Base-by-base conservation (phyloP, 2,888 invertebrate genomes). In the Apodemia zela region DNA sequence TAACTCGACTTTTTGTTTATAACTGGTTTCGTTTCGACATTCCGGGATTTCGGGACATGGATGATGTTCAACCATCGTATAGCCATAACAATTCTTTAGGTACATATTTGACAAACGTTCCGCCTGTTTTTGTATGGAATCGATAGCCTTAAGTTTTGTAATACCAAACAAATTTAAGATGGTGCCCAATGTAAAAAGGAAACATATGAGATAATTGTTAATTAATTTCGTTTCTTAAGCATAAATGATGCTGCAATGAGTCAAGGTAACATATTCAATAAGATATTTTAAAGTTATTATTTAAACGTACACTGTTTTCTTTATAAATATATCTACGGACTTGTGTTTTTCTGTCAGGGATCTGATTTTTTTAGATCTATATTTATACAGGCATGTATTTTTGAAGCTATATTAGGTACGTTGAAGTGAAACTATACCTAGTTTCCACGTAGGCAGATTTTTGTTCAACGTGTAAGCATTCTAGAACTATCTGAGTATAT, bases 1-100 rank as follows among this genome's bases (percentile, higher is more conserved):
- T 87, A 86, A 82, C 74, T 79, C 69, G 72, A 74, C 78, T 84
- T 82, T 87, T 85, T 79, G 73, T 72, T 63, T 65, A 71, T 74
- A 79, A 81, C 84, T 70, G 78, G 82, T 81, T 82, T 77, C 72
- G 75, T 77, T 38, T 76, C 74, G 75, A 73, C 77, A 77, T 78
- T 82, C 81, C 83, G 77, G 80, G 79, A 79, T 81, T 80, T 72
- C 77, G 77, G 73, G 71, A 69, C 71, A 68, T 68, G 68, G 69
- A 70, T 69, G 70, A 68, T 68, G 71, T 65, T 66, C 63, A 66
- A 65, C 67, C 67, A 70, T 67, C 71, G 68, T 69, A 69, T 65
- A 69, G 69, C 71, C 69, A 71, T 71, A 69, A 70, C 70, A 71
- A 71, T 71, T 72, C 72, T 72, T 73, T 72, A 69, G 67, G 68